Conservation (phyloP, 2,797 vertebrate species). For the Helostoma temminkii region DNA sequence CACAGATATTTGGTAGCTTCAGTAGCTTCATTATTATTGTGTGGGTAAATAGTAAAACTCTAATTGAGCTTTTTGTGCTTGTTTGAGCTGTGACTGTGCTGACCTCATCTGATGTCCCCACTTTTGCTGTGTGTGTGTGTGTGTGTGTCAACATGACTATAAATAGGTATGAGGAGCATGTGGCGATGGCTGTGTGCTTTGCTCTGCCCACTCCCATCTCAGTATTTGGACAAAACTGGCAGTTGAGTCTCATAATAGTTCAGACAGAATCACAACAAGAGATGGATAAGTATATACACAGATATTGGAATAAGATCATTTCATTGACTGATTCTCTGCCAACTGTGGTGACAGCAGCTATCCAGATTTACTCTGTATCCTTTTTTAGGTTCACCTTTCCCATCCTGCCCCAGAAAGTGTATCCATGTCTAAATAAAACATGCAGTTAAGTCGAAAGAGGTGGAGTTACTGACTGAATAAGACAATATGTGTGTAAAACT, state of each 20-base stretch:
- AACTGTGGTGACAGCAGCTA: constrained; percentile 52
- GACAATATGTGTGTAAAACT: background rate
- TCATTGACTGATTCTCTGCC: constrained; percentile 40
- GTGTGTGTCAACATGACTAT: constrained; percentile 54
- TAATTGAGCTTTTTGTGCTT: constrained; percentile 32
- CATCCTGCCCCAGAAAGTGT: constrained; percentile 31
- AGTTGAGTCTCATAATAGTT: constrained; percentile 1
- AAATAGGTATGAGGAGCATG: constrained; percentile 64
- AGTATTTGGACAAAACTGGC: constrained; percentile 22
- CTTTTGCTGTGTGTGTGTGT: constrained; percentile 18
- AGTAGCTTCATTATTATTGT: background rate
- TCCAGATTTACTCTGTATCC: constrained; percentile 38
- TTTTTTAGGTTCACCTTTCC: constrained; percentile 33
- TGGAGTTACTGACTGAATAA: constrained; percentile 11
- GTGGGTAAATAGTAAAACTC: constrained; percentile 22
- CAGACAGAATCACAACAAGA: constrained; percentile 12
- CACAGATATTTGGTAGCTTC: too few species aligned
- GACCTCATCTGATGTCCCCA: constrained; percentile 39
- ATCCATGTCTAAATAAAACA: constrained; percentile 50
- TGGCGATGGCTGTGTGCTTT: constrained; percentile 46
- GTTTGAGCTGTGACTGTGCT: constrained; percentile 50
- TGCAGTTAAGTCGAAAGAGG: constrained; percentile 4
- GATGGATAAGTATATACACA: too few species aligned
- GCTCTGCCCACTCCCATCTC: constrained; percentile 23
- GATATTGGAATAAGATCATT: constrained; percentile 6